phyloP scores from a whole-genome alignment of 64 coral and sea anemone genomes.

The Orbicella faveolata region DNA sequence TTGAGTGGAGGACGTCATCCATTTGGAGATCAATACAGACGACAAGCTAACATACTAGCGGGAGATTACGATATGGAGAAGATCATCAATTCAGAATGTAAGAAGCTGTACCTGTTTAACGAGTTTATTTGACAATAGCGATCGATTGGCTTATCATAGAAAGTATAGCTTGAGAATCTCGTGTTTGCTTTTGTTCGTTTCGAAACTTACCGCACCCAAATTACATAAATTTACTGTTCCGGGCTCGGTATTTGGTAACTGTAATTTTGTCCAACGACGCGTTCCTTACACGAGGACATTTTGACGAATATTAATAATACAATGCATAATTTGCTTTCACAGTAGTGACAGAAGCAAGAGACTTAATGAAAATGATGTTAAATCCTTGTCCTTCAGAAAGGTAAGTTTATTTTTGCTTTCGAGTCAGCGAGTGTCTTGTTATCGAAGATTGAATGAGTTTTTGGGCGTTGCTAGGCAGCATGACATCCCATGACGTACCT shows the following conservation, averaged over 20 bases:
- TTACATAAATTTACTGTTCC: too few relatives aligned
- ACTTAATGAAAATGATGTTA: conserved; percentile 55
- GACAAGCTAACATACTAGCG: conserved; percentile 88
- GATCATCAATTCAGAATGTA: conserved; percentile 77
- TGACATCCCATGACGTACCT: too few relatives aligned
- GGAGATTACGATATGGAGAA: conserved; percentile 92
- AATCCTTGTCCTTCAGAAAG: conserved; percentile 39
- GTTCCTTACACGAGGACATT: not conserved
- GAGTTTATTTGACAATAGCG: not conserved
- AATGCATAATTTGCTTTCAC: not conserved
- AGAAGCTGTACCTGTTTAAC: not conserved
- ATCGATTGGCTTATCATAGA: too few relatives aligned
- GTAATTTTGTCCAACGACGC: too few relatives aligned
- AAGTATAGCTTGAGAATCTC: too few relatives aligned
- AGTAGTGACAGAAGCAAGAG: conserved; percentile 34
- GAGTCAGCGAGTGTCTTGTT: too few relatives aligned
- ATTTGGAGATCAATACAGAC: conserved; percentile 87
- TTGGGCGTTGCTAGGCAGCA: too few relatives aligned
- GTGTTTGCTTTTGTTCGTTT: too few relatives aligned
- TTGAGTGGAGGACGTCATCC: conserved; percentile 91
- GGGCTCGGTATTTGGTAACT: too few relatives aligned
- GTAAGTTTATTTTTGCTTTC: not conserved
- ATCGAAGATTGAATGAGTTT: not conserved
- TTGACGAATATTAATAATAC: not conserved
- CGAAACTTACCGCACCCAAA: too few relatives aligned